These are phyloP conservation scores for Elysia crispata DNA, from an alignment of 2,888 invertebrate genomes.

Conservation along the genomic window DNA sequence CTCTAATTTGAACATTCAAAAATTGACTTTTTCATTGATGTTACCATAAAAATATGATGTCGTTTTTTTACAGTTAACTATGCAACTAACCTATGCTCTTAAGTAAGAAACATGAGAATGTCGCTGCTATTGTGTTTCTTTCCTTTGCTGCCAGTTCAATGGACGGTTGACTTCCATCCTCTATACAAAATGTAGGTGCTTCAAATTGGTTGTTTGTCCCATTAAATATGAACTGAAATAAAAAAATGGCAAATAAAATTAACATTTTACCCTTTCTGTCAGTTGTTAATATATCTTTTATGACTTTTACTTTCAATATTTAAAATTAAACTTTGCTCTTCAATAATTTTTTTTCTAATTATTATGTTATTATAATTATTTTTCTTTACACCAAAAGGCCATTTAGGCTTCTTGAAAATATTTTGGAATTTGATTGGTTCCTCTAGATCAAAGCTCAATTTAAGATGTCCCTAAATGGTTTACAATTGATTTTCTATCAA, in stretches of 20 bases:
- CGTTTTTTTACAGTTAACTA: no score
- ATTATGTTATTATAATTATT: no score
- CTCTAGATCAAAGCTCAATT: no score
- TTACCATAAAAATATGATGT: no score
- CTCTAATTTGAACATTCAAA: no score
- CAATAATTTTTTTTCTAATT: no score
- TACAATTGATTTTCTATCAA: not conserved
- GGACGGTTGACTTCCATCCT: constrained; percentile 93
- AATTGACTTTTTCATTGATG: no score
- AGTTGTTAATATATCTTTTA: not conserved
- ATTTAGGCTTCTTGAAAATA: no score
- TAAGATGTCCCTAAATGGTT: no score
- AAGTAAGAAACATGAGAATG: constrained; percentile 92
- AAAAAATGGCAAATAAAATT: constrained; percentile 5
- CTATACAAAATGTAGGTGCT: constrained; percentile 86
- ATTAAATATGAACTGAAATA: constrained; percentile 83
- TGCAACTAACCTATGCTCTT: constrained; percentile 86
- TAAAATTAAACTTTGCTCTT: not conserved
- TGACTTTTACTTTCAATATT: not conserved
- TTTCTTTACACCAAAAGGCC: no score
- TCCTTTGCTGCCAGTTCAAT: constrained; percentile 90
- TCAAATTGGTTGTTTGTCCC: constrained; percentile 81
- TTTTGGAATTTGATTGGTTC: no score
- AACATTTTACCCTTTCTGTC: not conserved
- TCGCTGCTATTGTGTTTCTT: constrained; percentile 93